Conservation (phyloP, 2,113 vertebrate species). For the Herpetotheres cachinnans region DNA sequence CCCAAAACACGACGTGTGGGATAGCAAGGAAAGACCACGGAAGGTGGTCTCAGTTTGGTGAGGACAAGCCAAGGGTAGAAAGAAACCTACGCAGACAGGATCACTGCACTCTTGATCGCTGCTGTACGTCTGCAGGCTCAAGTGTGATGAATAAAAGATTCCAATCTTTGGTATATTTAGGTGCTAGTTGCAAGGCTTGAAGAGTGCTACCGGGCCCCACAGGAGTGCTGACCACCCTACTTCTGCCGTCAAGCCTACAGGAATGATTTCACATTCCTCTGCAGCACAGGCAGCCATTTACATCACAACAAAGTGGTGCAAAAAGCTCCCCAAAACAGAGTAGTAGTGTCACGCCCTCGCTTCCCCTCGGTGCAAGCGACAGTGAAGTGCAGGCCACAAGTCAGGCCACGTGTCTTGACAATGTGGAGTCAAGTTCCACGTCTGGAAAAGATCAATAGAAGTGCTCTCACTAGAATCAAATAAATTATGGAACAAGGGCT, state of each 20-base stretch:
- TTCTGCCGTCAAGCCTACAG: background rate
- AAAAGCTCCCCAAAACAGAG: background rate
- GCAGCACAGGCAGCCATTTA: background rate
- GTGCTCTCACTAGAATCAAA: conserved; percentile 19
- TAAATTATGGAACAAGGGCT: background rate
- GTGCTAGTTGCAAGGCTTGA: background rate
- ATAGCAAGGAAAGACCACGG: background rate
- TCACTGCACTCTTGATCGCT: background rate
- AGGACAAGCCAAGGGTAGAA: background rate
- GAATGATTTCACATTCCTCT: background rate
- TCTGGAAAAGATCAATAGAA: background rate
- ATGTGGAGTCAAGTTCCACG: background rate
- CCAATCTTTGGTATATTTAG: conserved; percentile 35
- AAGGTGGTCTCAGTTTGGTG: background rate
- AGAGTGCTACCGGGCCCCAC: background rate
- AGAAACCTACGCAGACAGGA: background rate
- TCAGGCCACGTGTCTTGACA: background rate
- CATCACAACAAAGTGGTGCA: background rate
- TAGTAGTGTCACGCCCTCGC: fast-evolving
- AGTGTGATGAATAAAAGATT: background rate
- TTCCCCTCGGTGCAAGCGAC: background rate
- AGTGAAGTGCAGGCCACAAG: background rate
- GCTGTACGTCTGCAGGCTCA: background rate
- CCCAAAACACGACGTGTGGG: background rate
- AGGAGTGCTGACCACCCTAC: background rate